A percentile compares a stretch with the other conserved stretches of the same genome.
Evolutionary conservation across 2,797 vertebrate species (phyloP).

Genomic region (Kryptolebias ocellatus): DNA sequence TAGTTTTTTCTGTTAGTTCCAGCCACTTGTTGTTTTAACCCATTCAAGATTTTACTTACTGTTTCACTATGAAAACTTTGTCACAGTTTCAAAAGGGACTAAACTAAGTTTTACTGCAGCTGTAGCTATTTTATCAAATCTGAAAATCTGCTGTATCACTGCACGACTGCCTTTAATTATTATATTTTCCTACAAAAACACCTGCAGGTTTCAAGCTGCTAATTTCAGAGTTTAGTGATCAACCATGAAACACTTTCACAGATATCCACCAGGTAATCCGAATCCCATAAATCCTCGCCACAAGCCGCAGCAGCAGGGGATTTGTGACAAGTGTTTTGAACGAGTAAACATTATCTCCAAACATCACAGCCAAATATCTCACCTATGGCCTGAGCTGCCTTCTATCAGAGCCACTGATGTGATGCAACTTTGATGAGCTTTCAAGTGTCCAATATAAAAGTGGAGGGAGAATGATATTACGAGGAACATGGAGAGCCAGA

Average conservation of each 20-base stretch:
- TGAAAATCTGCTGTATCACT: not conserved
- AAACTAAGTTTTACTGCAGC: too few species aligned
- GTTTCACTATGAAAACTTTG: too few species aligned
- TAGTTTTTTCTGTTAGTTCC: too few species aligned
- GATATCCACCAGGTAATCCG: conserved; percentile 1
- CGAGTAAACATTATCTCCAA: conserved; percentile 8
- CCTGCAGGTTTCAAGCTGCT: conserved; percentile 10
- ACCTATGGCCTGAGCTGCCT: not conserved
- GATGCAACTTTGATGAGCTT: conserved; percentile 32
- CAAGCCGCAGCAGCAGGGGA: not conserved
- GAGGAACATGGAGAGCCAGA: conserved; percentile 32
- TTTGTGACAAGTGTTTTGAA: conserved; percentile 15
- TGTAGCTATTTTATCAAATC: not conserved
- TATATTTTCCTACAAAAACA: not conserved
- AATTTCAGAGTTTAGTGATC: conserved; percentile 4
- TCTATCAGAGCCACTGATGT: conserved; percentile 29
- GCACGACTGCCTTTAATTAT: not conserved
- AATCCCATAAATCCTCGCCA: conserved; percentile 12
- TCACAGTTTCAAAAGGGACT: too few species aligned
- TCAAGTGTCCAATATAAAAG: conserved; percentile 21
- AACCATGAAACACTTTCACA: conserved; percentile 7
- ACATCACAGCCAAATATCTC: conserved; percentile 18
- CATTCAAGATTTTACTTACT: too few species aligned
- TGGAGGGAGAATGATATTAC: conserved; percentile 23
- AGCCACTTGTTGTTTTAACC: too few species aligned